Evolutionary conservation across 2,113 vertebrate genomes (phyloP).

Genomic region (Aptenodytes patagonicus): DNA sequence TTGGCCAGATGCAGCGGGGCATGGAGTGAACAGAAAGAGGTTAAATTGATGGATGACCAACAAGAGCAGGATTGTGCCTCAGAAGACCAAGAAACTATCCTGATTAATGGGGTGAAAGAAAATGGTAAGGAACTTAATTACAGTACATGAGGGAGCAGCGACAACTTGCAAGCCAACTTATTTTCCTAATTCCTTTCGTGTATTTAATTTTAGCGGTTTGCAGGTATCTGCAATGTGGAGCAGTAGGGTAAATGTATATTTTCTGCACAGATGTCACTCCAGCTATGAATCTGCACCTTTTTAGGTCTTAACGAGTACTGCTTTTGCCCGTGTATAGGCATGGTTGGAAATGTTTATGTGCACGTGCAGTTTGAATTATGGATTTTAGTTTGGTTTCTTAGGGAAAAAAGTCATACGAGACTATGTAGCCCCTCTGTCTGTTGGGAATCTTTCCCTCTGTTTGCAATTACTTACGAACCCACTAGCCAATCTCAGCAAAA

Average conservation of each 20-base stretch:
- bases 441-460: background rate
- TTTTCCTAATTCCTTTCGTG: background rate
- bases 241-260: background rate
- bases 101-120: constrained; percentile 87
- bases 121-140: constrained; percentile 83
- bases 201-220: background rate
- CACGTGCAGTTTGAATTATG: background rate
- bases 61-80: constrained; percentile 89
- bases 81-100: constrained; percentile 85
- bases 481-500: background rate
- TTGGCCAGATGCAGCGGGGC: constrained; percentile 83
- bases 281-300: background rate
- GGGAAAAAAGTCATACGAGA: background rate
- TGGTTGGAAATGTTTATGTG: background rate
- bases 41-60: constrained; percentile 97
- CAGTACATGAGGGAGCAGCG: background rate
- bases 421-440: background rate
- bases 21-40: constrained; percentile 84
- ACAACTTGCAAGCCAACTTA: background rate
- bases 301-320: background rate
- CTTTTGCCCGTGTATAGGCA: background rate
- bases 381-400: background rate
- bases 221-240: background rate
- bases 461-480: background rate
- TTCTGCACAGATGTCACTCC: background rate